Evolutionary conservation across 1,140 invertebrate species (phyloP), one percentile per base, ranked within the genome.

Genomic region (Papilio polytes): DNA sequence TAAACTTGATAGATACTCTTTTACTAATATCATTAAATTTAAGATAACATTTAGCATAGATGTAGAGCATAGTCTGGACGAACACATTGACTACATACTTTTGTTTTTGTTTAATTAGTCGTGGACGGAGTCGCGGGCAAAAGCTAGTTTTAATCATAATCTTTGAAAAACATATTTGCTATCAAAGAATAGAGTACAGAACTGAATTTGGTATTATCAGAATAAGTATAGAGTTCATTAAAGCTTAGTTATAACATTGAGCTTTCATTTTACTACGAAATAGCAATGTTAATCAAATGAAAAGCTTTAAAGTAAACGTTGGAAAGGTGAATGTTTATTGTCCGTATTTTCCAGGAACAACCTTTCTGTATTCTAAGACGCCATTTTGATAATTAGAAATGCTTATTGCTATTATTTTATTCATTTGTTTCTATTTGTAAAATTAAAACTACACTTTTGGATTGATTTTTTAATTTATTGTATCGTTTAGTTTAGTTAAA

Each of bases 251-350:
- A 70, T 12, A 31, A 12, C 36, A 70, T 70, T 15, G 63, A 26
- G 26, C 22, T 70, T 70, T 31, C 63, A 31, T 70, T 70, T 70
- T 70, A 31, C 1, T 70, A 31, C 12, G 63, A 31, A 70, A 26
- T 31, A 70, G 63, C 63, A 36, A 70, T 70, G 63, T 31, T 70
- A 70, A 70, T 70, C 63, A 70, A 70, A 70, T 36, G 63, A 31
- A 70, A 70, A 36, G 63, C 22, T 70, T 70, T 70, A 70, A 31
- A 36, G 63, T 10, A 70, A 63, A 31, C 26, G 26, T 36, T 36
- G 63, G 26, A 13, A 70, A 70, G 63, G 63, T 70, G 15, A 70
- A 70, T 15, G 22, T 70, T 70, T 36, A 70, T 70, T 70, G 26
- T 36, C 22, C 26, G 63, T 70, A 70, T 70, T 70, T 31, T n/a